phyloP scores from a whole-genome alignment of 2,113 vertebrate genomes.

The Tupaia chinensis region DNA sequence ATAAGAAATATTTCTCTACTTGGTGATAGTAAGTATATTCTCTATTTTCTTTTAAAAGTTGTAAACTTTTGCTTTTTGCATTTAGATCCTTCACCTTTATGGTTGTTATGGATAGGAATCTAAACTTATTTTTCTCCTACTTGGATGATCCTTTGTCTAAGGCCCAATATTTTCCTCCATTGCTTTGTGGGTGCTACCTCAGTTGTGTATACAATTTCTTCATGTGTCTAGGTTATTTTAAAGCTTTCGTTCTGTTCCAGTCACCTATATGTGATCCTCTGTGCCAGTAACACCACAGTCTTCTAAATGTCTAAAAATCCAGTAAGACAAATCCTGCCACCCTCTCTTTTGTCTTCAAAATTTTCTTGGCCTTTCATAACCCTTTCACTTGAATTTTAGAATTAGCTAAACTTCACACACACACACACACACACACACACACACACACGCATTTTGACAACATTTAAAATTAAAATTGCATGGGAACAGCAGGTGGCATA shows the following conservation, averaged over 20 bases:
- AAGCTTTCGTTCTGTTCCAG: background rate
- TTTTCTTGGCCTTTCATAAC: background rate
- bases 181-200: background rate
- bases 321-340: background rate
- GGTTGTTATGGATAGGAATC: background rate
- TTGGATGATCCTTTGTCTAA: background rate
- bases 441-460: background rate
- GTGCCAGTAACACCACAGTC: fast-evolving
- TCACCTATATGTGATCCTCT: background rate
- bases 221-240: background rate
- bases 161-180: fast-evolving
- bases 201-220: background rate
- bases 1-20: background rate
- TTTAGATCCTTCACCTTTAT: background rate
- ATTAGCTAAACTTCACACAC: background rate
- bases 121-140: background rate
- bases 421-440: background rate
- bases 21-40: background rate
- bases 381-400: slow-evolving; percentile 23
- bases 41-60: slow-evolving; percentile 5
- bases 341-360: background rate
- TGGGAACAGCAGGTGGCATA: too few relatives aligned
- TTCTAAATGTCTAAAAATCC: background rate
- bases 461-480: too few relatives aligned
- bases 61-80: slow-evolving; percentile 9